These are phyloP conservation scores for Clarias fuscus DNA, from an alignment of 2,797 vertebrate genomes.

Conservation along the genomic window DNA sequence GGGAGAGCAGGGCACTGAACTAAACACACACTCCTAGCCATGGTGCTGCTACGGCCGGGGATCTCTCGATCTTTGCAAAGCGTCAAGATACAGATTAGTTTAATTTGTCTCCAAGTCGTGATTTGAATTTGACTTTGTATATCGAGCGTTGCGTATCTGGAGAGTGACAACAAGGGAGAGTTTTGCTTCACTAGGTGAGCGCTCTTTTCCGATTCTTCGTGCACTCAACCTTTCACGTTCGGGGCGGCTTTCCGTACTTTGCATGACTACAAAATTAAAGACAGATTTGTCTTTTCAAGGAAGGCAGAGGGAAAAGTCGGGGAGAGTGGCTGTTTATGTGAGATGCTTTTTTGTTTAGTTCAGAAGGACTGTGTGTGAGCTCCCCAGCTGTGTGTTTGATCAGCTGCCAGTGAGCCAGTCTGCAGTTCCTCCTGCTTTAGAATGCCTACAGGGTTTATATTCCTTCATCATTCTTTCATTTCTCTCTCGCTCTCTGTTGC, in stretches of 20 bases:
- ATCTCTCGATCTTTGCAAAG: slow-evolving; percentile 38
- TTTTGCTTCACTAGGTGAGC: slow-evolving; percentile 45
- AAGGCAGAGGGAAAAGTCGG: slow-evolving; percentile 9
- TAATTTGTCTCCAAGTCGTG: slow-evolving; percentile 17
- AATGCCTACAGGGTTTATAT: slow-evolving; percentile 36
- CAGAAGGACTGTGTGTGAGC: slow-evolving; percentile 46
- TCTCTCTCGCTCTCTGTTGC: background rate
- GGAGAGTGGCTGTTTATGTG: slow-evolving; percentile 39
- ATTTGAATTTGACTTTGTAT: slow-evolving; percentile 38
- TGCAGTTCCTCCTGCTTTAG: slow-evolving; percentile 49
- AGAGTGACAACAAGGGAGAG: slow-evolving; percentile 2
- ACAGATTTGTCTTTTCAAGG: slow-evolving; percentile 35
- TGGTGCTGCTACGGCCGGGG: slow-evolving; percentile 52
- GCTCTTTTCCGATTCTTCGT: slow-evolving; percentile 3
- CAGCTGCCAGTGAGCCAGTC: slow-evolving; percentile 57
- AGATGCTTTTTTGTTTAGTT: slow-evolving; percentile 48
- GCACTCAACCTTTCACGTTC: slow-evolving; percentile 16
- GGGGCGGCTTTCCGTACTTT: slow-evolving; percentile 15
- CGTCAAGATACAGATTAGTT: slow-evolving; percentile 40
- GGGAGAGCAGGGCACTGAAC: slow-evolving; percentile 60
- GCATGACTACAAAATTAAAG: slow-evolving; percentile 46
- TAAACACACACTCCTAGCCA: slow-evolving; percentile 41
- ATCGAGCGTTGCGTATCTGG: background rate
- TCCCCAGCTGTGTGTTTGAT: slow-evolving; percentile 55
- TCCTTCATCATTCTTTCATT: slow-evolving; percentile 11